Evolutionary conservation across 2,888 invertebrate species (phyloP), one percentile per base, ranked within the genome.

Genomic region (Galerucella nymphaeae): DNA sequence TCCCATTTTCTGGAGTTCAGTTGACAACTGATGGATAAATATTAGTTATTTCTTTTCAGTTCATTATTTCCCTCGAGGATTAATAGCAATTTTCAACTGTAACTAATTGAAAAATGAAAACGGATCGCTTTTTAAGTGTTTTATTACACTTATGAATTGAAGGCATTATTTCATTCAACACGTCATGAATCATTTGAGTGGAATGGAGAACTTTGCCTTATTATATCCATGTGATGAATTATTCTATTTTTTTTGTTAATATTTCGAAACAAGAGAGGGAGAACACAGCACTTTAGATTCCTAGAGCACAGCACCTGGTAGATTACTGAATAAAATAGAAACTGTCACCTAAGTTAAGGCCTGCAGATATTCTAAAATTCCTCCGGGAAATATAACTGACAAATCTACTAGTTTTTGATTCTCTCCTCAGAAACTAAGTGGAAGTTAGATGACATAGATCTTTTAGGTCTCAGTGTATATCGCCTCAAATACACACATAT

Each of bases 1-100:
- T 78, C 74, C 71, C 75, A 77, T 80, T 78, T 79, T 78, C 78
- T 75, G 42, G 42, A 55, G 42, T 55, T 55, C 59, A 38, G n/a
- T 38, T 14, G 38, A 41, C 73, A 73, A 65, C 69, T 79, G 80
- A 80, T 79, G 79, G 78, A 79, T 78, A 66, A 74, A 72, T 78
- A 78, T 78, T 77, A 77, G 76, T 77, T 79, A 78, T 79, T 78
- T 77, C 74, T 79, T 76, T 75, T 61, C 77, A 72, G 77, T 77
- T 79, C 77, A 80, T 80, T 79, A 79, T 77, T 68, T 68, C 48
- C 16, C 53, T 57, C n/a, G 70, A 74, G 75, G 58, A 78, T 79
- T 76, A 77, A 79, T 79, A 72, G 71, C 73, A 64, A 59, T 64
- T 62, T 75, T 23, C 63, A 64, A 73, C 55, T 59, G 63, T 53